Conservation (phyloP, 2,797 vertebrate genomes). For the Echeneis naucrates region DNA sequence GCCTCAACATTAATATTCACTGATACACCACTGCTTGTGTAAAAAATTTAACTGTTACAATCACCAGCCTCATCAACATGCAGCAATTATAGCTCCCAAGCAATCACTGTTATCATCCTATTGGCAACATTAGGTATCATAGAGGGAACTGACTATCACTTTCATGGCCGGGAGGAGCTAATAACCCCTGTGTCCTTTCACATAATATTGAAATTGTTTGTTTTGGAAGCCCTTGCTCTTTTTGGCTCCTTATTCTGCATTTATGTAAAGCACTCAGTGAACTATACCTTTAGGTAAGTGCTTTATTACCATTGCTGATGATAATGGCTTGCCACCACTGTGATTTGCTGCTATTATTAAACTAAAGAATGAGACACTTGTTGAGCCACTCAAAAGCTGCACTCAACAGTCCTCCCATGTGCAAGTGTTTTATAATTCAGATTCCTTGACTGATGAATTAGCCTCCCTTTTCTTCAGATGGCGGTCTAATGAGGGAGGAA, state of each 20-base stretch:
- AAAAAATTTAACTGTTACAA: constrained; percentile 35
- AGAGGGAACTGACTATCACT: constrained; percentile 9
- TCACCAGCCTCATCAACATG: constrained; percentile 14
- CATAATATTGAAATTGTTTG: constrained; percentile 16
- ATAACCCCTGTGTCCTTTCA: constrained; percentile 38
- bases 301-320: constrained; percentile 13
- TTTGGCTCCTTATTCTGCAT: neutral
- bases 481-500: neutral
- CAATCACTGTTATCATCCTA: constrained; percentile 14
- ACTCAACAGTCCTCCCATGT: neutral
- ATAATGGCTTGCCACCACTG: constrained; percentile 27
- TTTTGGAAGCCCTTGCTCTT: constrained; percentile 9
- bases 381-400: constrained; percentile 12
- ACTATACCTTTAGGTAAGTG: constrained; percentile 8
- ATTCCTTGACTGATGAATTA: neutral
- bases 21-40: neutral
- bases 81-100: constrained; percentile 26
- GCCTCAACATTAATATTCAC: neutral
- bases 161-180: constrained; percentile 22
- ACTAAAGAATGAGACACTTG: constrained; percentile 17
- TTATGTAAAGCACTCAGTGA: neutral
- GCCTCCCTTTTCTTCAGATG: neutral
- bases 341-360: constrained; percentile 6
- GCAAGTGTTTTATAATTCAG: neutral
- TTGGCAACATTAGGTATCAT: constrained; percentile 32